phyloP scores from a whole-genome alignment of 2,888 invertebrate genomes.

The Leptopilina syphax region DNA sequence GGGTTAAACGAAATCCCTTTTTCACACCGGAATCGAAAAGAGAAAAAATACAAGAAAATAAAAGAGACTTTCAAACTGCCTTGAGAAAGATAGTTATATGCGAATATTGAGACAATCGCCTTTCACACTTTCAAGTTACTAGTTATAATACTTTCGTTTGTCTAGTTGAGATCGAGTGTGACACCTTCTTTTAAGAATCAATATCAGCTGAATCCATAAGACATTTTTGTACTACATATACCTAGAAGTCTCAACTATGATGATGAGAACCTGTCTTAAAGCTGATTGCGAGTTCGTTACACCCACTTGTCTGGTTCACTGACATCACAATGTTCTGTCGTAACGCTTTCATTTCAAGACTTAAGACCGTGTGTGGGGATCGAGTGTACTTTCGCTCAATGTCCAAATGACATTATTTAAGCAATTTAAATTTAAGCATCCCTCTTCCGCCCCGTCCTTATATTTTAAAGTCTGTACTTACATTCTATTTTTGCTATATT shows the following conservation, averaged over 20 bases:
- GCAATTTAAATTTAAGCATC: constrained; percentile 24
- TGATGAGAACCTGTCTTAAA: constrained; percentile 40
- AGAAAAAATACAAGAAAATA: constrained; percentile 23
- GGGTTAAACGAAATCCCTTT: too few species aligned
- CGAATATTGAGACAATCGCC: not conserved
- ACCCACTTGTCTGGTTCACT: constrained; percentile 41
- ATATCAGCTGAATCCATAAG: constrained; percentile 44
- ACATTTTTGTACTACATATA: constrained; percentile 9
- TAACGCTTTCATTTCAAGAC: constrained; percentile 12
- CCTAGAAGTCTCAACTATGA: constrained; percentile 24
- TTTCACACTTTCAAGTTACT: constrained; percentile 13
- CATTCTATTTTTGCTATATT: not conserved
- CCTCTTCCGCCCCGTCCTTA: not conserved
- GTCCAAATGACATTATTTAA: constrained; percentile 31
- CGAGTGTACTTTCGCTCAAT: constrained; percentile 38
- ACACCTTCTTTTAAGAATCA: constrained; percentile 41
- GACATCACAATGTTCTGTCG: constrained; percentile 37
- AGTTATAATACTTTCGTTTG: constrained; percentile 42
- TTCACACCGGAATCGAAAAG: not conserved
- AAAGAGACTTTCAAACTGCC: constrained; percentile 26
- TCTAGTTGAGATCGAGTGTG: constrained; percentile 43
- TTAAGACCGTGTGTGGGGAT: constrained; percentile 6
- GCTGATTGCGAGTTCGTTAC: constrained; percentile 39
- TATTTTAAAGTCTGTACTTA: constrained; percentile 2
- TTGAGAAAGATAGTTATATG: not conserved